A percentile compares a stretch with the other conserved stretches of the same genome.
phyloP scores from a whole-genome alignment of 2,113 vertebrate species.

The Muntiacus muntjak region DNA sequence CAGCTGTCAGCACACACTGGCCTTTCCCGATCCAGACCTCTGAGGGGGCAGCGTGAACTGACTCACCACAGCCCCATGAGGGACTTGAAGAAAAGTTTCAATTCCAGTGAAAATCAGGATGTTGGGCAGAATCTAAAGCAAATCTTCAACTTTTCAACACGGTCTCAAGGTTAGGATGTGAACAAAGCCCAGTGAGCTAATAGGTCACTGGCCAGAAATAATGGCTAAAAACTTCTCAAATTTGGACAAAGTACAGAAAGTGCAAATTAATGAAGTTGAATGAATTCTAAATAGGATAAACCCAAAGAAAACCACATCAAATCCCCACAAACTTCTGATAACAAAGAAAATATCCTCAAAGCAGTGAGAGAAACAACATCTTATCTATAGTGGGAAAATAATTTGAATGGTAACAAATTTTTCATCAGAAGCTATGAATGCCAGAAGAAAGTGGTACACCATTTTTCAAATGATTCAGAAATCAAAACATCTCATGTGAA shows the following conservation, averaged over 20 bases:
- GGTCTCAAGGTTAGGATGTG: not conserved
- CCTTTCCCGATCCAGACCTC: not conserved
- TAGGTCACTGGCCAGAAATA: not conserved
- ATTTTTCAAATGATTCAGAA: not conserved
- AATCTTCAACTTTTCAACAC: not conserved
- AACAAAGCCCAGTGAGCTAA: not conserved
- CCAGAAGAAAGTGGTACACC: not conserved
- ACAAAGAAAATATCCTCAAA: not conserved
- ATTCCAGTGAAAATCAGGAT: not conserved
- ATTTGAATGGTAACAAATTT: not conserved
- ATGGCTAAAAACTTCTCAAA: not conserved
- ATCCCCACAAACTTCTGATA: not conserved
- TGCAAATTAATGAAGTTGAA: not conserved
- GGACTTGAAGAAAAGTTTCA: not conserved
- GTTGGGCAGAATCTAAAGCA: not conserved
- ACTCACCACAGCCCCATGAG: not conserved
- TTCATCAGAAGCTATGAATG: not conserved
- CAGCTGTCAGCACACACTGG: not conserved
- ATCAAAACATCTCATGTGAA: not conserved
- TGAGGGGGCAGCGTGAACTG: not conserved
- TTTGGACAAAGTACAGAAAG: not conserved
- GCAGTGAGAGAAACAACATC: not conserved
- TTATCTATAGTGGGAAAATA: not conserved
- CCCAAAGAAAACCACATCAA: not conserved
- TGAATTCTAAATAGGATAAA: not conserved